phyloP scores from a whole-genome alignment of 2,888 invertebrate genomes.

The Belgica antarctica region DNA sequence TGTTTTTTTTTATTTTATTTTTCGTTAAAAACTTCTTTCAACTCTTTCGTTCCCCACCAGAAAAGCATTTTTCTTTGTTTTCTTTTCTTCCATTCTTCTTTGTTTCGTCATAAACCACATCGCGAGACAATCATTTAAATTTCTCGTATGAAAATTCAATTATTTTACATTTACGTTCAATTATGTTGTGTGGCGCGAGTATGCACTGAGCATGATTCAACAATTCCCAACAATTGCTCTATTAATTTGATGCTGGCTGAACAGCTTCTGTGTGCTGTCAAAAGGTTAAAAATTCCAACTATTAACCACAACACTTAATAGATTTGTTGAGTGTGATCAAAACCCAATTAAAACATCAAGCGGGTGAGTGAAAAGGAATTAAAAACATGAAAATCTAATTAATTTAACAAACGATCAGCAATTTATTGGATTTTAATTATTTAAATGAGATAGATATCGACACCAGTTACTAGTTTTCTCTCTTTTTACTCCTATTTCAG shows the following conservation, averaged over 20 bases:
- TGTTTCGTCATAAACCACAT: no score
- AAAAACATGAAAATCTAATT: conserved; percentile 38
- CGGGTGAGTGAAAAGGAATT: not conserved
- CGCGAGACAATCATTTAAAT: conserved; percentile 8
- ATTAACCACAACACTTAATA: not conserved
- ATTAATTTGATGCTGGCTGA: not conserved
- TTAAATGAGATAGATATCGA: conserved; percentile 38
- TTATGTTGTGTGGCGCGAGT: not conserved
- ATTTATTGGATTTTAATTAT: conserved; percentile 41
- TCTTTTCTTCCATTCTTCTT: no score
- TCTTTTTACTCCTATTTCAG: conserved; percentile 4
- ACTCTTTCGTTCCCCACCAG: no score
- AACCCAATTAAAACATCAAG: conserved; percentile 31
- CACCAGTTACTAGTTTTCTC: conserved; percentile 19
- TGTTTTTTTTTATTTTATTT: no score
- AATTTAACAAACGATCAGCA: conserved; percentile 26
- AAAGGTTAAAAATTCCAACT: not conserved
- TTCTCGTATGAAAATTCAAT: not conserved
- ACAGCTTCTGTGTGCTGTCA: conserved; percentile 11
- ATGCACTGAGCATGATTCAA: not conserved
- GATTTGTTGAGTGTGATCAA: conserved; percentile 13
- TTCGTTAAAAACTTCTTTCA: no score
- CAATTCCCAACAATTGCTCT: not conserved
- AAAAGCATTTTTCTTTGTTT: no score
- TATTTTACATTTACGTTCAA: conserved; percentile 1